Conservation (phyloP, 2,113 vertebrate genomes). For the western clawed frog (Xenopus tropicalis) region UCB_Xtro_10.0 CM004447.2:110855501-110856000, state of each 20-base stretch:
- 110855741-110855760: neutral
- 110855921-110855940: neutral
- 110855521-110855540: slow-evolving; percentile 52
- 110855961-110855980: slow-evolving; percentile 7
- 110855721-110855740: neutral
- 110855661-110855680: slow-evolving; percentile 32
- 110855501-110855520: slow-evolving; percentile 55
- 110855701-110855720: neutral
- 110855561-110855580: slow-evolving; percentile 52
- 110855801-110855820: neutral
- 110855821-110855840: neutral
- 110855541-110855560: slow-evolving; percentile 51
- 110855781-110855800: neutral
- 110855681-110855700: slow-evolving; percentile 15
- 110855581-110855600: slow-evolving; percentile 46
- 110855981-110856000: slow-evolving; percentile 7
- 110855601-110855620: slow-evolving; percentile 42
- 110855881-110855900: slow-evolving; percentile 8
- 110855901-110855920: neutral
- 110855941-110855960: neutral
- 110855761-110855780: neutral
- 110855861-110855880: slow-evolving; percentile 8
- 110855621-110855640: slow-evolving; percentile 24
- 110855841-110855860: slow-evolving; percentile 12
- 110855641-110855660: slow-evolving; percentile 30